These are phyloP conservation scores for Steinernema khuongi DNA, from an alignment of 1,140 invertebrate genomes.

Conservation along the genomic window DNA sequence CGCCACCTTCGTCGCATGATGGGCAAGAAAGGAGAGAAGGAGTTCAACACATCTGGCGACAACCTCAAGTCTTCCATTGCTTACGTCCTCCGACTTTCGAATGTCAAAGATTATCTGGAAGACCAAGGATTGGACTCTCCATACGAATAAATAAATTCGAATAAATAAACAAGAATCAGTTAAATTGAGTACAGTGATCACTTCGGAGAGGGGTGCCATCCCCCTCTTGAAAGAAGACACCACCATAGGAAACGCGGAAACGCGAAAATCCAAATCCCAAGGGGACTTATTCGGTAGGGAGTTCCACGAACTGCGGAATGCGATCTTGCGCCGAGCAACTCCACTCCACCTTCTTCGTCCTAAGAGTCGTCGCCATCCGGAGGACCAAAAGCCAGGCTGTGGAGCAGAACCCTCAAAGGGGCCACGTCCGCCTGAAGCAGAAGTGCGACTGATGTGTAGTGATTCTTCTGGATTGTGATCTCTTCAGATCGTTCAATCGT, in stretches of 20 bases:
- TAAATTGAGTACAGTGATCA: neutral
- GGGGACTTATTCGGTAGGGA: too few relatives aligned
- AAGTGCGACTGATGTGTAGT: neutral
- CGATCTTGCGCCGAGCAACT: neutral
- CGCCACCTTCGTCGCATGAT: conserved; percentile 19
- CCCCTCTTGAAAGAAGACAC: too few relatives aligned
- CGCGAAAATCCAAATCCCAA: too few relatives aligned
- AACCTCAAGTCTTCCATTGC: neutral
- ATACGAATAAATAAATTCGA: too few relatives aligned
- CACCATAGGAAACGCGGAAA: too few relatives aligned
- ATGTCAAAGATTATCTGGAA: neutral
- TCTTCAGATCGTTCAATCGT: too few relatives aligned
- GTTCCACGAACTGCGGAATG: too few relatives aligned
- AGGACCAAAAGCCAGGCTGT: neutral
- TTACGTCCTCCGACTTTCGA: neutral
- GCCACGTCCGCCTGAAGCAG: neutral
- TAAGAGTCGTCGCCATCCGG: neutral
- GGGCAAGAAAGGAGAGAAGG: conserved; percentile 23
- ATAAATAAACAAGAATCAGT: neutral
- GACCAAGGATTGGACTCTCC: neutral
- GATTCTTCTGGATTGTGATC: neutral
- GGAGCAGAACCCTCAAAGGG: neutral
- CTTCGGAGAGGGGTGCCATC: too few relatives aligned
- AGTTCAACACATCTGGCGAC: conserved; percentile 24
- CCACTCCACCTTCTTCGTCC: neutral